Conservation (phyloP, 2,797 vertebrate species). For the Melanotaenia boesemani region DNA sequence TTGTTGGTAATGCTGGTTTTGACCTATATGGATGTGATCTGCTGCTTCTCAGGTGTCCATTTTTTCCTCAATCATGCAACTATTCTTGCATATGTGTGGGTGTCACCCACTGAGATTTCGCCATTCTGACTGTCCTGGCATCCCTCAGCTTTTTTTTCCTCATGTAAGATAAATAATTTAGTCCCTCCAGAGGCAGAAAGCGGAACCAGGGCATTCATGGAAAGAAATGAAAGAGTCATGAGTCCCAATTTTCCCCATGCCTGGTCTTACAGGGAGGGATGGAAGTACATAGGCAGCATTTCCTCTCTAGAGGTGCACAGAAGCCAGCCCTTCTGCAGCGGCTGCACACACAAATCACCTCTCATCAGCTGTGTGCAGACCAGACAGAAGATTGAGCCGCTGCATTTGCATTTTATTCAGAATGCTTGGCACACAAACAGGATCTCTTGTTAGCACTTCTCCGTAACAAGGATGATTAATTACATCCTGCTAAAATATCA, state of each 20-base stretch:
- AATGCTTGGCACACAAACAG: conserved; percentile 62
- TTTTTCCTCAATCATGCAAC: no score
- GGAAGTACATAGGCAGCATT: conserved; percentile 24
- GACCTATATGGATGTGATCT: neutral
- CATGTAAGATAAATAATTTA: conserved; percentile 70
- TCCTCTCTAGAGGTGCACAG: conserved; percentile 31
- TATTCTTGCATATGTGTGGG: conserved; percentile 21
- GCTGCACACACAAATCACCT: conserved; percentile 29
- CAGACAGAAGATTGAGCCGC: conserved; percentile 47
- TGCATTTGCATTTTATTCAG: conserved; percentile 60
- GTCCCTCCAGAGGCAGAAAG: conserved; percentile 30
- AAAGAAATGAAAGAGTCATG: conserved; percentile 49
- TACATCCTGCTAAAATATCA: conserved; percentile 49
- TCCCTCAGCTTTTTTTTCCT: conserved; percentile 47
- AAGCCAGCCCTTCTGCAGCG: conserved; percentile 6
- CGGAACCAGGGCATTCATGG: conserved; percentile 31
- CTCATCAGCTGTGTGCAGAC: conserved; percentile 47
- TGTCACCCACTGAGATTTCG: conserved; percentile 41
- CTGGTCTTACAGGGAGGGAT: conserved; percentile 23
- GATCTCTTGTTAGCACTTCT: conserved; percentile 53
- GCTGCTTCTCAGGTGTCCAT: no score
- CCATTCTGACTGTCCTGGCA: conserved; percentile 44
- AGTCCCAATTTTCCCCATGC: conserved; percentile 24
- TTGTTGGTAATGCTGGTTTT: neutral
- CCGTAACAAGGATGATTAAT: conserved; percentile 57